These are phyloP conservation scores for Brenthis daphne DNA, from an alignment of 2,888 invertebrate genomes.

Conservation along the genomic window DNA sequence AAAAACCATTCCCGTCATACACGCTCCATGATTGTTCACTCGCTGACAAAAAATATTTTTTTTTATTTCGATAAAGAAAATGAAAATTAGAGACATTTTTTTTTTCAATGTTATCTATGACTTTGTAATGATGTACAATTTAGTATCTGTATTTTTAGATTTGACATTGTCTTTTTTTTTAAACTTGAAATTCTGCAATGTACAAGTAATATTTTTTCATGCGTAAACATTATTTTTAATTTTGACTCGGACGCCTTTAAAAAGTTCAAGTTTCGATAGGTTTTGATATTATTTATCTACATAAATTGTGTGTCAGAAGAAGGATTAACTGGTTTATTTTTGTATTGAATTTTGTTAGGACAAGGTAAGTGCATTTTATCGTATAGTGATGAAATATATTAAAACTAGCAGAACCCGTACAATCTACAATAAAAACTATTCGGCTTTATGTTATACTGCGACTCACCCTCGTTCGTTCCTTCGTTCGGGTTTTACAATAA, in stretches of 20 bases:
- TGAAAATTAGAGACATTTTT: not conserved
- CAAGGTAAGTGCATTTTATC: conserved; percentile 29
- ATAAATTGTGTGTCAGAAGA: conserved; percentile 11
- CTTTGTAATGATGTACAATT: conserved; percentile 31
- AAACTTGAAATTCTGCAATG: not conserved
- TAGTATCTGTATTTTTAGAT: not conserved
- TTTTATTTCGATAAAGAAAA: no score
- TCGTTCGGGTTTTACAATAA: no score
- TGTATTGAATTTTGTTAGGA: conserved; percentile 3
- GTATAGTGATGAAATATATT: conserved; percentile 20
- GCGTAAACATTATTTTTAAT: not conserved
- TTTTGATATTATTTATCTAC: not conserved
- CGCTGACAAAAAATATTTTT: no score
- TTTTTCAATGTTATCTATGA: conserved; percentile 19
- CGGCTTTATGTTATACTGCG: not conserved
- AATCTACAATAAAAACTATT: not conserved
- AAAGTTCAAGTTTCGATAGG: not conserved
- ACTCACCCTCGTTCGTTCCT: not conserved
- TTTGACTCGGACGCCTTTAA: not conserved
- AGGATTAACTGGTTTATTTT: conserved; percentile 8
- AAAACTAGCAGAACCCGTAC: not conserved
- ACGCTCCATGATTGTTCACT: no score
- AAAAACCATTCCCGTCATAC: no score
- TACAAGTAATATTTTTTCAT: not conserved
- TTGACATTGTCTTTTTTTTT: not conserved